Evolutionary conservation across 2,797 vertebrate species (phyloP).

Genomic region (Acomys russatus): DNA sequence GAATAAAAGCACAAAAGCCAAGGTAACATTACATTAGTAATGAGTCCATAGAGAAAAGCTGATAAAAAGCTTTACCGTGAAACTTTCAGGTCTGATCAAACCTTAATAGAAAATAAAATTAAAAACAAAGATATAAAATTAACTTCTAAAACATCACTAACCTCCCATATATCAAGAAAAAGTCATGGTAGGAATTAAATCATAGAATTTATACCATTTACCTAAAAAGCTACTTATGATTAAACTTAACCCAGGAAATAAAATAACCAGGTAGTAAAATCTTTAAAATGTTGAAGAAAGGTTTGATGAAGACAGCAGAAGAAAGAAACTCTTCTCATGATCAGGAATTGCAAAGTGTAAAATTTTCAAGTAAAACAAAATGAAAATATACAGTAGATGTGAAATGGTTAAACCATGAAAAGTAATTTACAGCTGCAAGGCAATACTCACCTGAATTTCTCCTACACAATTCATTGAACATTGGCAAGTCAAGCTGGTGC

Average conservation of each 20-base stretch:
- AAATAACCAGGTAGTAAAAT: not conserved
- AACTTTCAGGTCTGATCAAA: not conserved
- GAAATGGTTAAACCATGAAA: not conserved
- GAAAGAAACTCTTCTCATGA: not conserved
- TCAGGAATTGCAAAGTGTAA: not conserved
- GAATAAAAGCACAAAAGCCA: not conserved
- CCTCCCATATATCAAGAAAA: not conserved
- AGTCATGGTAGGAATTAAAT: not conserved
- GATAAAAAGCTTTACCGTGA: not conserved
- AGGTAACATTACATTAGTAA: not conserved
- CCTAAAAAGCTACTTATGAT: not conserved
- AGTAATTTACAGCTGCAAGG: not conserved
- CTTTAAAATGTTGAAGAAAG: not conserved
- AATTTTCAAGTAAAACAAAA: not conserved
- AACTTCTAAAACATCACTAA: not conserved
- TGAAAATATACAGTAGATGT: not conserved
- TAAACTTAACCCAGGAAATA: not conserved
- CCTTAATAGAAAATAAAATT: too few relatives aligned
- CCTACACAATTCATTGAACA: not conserved
- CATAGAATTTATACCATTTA: not conserved
- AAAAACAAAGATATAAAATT: not conserved
- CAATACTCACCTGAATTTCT: not conserved
- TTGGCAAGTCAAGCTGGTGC: not conserved
- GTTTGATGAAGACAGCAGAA: not conserved
- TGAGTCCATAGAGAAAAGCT: not conserved